These are phyloP conservation scores for Athetis lepigone DNA, from an alignment of 2,888 invertebrate genomes.

Conservation along the genomic window DNA sequence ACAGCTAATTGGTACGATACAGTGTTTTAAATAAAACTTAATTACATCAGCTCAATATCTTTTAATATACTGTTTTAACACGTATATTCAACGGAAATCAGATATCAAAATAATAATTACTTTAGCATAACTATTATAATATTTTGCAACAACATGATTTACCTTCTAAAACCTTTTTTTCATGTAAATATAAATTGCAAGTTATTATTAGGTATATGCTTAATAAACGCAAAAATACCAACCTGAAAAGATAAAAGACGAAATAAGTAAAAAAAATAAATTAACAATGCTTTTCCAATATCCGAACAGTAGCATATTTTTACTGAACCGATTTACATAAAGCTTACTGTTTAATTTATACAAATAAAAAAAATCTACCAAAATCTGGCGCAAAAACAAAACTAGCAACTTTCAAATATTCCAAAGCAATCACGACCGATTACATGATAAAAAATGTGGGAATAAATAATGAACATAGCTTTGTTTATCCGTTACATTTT, in stretches of 20 bases:
- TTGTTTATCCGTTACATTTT: not conserved
- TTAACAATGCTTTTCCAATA: conserved; percentile 3
- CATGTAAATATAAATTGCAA: too few species aligned
- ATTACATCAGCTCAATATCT: not conserved
- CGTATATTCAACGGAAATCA: too few species aligned
- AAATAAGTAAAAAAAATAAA: too few species aligned
- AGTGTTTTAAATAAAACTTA: not conserved
- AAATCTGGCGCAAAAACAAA: conserved; percentile 17
- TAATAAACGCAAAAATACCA: too few species aligned
- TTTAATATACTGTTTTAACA: too few species aligned
- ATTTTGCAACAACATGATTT: too few species aligned
- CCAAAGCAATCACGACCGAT: not conserved
- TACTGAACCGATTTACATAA: not conserved
- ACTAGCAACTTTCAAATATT: conserved; percentile 17
- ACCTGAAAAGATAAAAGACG: too few species aligned
- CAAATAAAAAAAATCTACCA: conserved; percentile 1
- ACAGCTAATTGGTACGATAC: not conserved
- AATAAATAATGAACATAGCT: conserved; percentile 2
- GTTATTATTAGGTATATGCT: too few species aligned
- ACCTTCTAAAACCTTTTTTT: too few species aligned
- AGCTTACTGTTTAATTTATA: not conserved
- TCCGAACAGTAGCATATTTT: not conserved
- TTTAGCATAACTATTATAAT: too few species aligned
- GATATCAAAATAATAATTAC: too few species aligned
- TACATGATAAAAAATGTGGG: conserved; percentile 6